Evolutionary conservation across 1,140 invertebrate species (phyloP).

Genomic region (Drosophila santomea): DNA sequence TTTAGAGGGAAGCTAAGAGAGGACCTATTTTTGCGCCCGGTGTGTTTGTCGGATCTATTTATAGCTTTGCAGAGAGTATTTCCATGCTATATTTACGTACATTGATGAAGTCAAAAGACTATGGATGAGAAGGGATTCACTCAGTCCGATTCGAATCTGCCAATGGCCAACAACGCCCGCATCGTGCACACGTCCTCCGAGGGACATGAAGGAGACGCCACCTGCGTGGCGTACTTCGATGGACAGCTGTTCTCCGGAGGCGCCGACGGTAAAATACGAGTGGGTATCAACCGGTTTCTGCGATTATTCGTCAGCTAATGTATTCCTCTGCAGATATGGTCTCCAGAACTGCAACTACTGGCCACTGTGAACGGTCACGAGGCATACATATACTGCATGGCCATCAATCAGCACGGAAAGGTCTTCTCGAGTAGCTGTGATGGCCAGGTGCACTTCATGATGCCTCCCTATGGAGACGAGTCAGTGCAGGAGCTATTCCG

Average conservation of each 20-base stretch:
- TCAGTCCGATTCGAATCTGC: constrained; percentile 36
- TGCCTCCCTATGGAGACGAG: constrained; percentile 62
- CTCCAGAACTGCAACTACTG: constrained; percentile 57
- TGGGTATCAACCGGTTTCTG: constrained; percentile 44
- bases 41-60: constrained; percentile 20
- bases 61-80: constrained; percentile 25
- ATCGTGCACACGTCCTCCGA: constrained; percentile 69
- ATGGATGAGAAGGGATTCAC: background rate
- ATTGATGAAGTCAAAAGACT: constrained; percentile 7
- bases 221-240: constrained; percentile 64
- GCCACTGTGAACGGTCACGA: constrained; percentile 69
- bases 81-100: constrained; percentile 21
- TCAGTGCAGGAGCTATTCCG: constrained; percentile 64
- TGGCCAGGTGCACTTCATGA: constrained; percentile 74
- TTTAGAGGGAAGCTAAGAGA: background rate
- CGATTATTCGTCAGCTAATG: background rate
- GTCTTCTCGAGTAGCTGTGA: constrained; percentile 82
- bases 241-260: constrained; percentile 80
- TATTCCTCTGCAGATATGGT: constrained; percentile 56
- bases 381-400: constrained; percentile 79
- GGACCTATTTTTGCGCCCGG: background rate
- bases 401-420: constrained; percentile 72
- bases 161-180: constrained; percentile 57
- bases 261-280: constrained; percentile 84
- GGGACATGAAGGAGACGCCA: constrained; percentile 79